These are phyloP conservation scores for Holacanthus passer DNA, from an alignment of 2,113 vertebrate genomes.

Conservation along the genomic window DNA sequence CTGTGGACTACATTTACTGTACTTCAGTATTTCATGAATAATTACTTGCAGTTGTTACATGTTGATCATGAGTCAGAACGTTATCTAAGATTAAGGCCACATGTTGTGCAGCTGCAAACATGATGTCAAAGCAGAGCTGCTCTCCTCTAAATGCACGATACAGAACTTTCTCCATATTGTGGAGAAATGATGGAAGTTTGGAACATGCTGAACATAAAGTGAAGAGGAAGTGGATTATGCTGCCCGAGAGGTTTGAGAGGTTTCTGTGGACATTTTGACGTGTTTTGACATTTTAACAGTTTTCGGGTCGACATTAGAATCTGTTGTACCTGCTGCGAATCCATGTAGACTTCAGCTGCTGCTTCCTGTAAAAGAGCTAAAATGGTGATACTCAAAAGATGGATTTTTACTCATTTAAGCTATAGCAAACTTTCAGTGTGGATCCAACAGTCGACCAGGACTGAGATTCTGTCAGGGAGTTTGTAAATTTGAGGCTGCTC, in stretches of 20 bases:
- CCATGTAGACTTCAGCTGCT: not conserved
- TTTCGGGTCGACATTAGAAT: not conserved
- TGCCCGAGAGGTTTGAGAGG: not conserved
- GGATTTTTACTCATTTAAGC: not conserved
- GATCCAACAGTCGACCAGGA: not conserved
- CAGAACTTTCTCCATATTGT: too few species aligned
- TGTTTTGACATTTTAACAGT: slow-evolving; percentile 6
- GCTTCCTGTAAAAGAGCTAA: not conserved
- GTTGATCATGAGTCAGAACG: too few species aligned
- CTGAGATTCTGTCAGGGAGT: not conserved
- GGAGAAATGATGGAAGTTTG: not conserved
- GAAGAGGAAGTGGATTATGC: not conserved
- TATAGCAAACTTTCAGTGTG: not conserved
- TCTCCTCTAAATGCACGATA: too few species aligned
- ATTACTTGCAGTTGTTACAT: not conserved
- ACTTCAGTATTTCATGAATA: not conserved
- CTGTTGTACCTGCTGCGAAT: not conserved
- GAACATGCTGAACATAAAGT: not conserved
- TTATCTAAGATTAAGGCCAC: not conserved
- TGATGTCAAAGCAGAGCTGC: too few species aligned
- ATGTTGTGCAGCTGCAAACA: not conserved
- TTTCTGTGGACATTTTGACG: not conserved
- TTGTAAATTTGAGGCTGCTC: not conserved
- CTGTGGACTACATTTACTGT: not conserved
- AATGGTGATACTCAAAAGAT: not conserved